Conservation (phyloP, 2,797 vertebrate species). For the Setipinna tenuifilis region DNA sequence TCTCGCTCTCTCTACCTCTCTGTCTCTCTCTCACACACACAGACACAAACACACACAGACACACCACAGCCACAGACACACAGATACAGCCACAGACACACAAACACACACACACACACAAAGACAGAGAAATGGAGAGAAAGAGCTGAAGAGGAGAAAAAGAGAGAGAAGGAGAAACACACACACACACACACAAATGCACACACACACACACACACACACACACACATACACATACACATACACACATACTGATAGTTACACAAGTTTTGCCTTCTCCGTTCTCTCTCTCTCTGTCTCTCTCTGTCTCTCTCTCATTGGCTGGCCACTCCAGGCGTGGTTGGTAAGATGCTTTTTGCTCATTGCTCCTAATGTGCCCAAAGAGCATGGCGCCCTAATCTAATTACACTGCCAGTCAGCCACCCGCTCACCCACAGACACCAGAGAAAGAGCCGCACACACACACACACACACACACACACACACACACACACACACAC, state of each 20-base stretch:
- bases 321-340: slow-evolving; percentile 61
- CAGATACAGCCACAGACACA: background rate
- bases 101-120: too few species aligned
- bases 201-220: too few species aligned
- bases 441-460: slow-evolving; percentile 59
- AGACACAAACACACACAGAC: background rate
- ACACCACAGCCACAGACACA: background rate
- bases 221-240: too few species aligned
- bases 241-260: too few species aligned
- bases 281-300: background rate
- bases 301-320: slow-evolving; percentile 55
- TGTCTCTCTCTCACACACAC: background rate
- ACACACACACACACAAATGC: too few species aligned
- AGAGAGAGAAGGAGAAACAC: too few species aligned
- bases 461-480: background rate
- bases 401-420: slow-evolving; percentile 82
- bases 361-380: slow-evolving; percentile 73
- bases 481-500: slow-evolving; percentile 5
- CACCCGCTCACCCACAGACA: slow-evolving; percentile 73
- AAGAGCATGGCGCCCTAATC: slow-evolving; percentile 78
- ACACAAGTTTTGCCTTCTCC: too few species aligned
- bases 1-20: background rate
- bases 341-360: slow-evolving; percentile 69
- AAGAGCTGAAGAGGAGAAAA: too few species aligned
- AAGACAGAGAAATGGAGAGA: too few species aligned